Base-by-base conservation (phyloP, 2,888 invertebrate species). In the Amorpha juglandis region DNA sequence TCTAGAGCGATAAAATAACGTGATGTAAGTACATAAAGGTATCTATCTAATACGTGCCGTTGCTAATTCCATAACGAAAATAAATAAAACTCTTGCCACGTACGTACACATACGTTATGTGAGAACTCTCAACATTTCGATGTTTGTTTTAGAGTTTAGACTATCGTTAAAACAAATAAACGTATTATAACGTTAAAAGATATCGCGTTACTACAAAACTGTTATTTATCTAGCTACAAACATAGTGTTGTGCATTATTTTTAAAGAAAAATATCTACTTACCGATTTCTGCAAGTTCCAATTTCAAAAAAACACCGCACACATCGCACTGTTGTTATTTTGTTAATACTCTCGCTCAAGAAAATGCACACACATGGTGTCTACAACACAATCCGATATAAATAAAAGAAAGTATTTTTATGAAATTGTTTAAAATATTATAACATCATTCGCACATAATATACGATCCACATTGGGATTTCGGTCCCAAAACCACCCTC, bases 311-410 rank as follows among this genome's bases (percentile, higher is more conserved):
- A 53, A 67, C 58, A 58, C 55, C 35, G 63, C 69, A 66, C 76
- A 71, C 74, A 66, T 68, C 65, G 64, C 75, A 76, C 76, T 71
- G 67, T 65, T 67, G 68, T 71, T 70, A 65, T 69, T 70, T 69
- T 62, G 47, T 62, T 63, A 38, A 65, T 68, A 63, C 63, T 64
- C 67, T 67, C 69, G 74, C 72, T 69, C 62, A 73, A 67, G 67
- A 65, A 69, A 67, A 19, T 62, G 68, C 65, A 74, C 68, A 48
- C 35, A 35, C 64, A 58, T 65, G 27, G 48, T 58, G 58, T 48
- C 35, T 35, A 16, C 14, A 58, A 65, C 64, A 65, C 58, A 65
- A 58, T 65, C 53, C 51, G 33, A 53, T 53, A 33, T 14, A 11
- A 63, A n/a, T 33, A 3, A 47, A 48, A 27, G 1, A 63, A 45